phyloP scores from a whole-genome alignment of 2,113 vertebrate species.

The Tychaedon coryphoeus region DNA sequence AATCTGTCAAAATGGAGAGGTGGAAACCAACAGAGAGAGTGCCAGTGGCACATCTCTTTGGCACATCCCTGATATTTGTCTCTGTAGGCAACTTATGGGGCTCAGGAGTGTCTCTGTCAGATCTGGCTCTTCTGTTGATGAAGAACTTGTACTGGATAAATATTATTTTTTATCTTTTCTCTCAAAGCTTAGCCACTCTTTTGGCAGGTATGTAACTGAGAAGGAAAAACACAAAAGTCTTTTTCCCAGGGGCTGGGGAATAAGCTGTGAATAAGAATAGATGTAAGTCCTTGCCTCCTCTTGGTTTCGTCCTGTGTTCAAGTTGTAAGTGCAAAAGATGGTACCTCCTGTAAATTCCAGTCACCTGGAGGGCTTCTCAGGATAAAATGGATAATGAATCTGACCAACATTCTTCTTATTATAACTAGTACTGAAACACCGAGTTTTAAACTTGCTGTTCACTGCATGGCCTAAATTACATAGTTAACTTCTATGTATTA shows the following conservation, averaged over 20 bases:
- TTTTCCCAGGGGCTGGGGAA: neutral
- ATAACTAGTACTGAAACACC: neutral
- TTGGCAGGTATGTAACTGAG: neutral
- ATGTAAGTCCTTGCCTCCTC: neutral
- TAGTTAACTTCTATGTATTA: neutral
- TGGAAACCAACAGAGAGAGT: neutral
- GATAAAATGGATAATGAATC: neutral
- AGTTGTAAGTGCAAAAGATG: neutral
- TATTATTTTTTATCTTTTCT: neutral
- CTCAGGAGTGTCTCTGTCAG: neutral
- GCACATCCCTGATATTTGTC: accelerated
- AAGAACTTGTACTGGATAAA: neutral
- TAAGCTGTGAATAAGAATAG: neutral
- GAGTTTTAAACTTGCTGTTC: neutral
- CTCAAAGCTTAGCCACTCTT: neutral
- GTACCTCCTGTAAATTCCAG: neutral
- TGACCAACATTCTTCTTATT: neutral
- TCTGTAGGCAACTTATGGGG: neutral
- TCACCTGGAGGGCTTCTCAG: neutral
- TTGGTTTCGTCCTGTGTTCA: neutral
- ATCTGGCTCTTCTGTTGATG: neutral
- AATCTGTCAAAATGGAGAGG: neutral
- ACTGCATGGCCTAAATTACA: neutral
- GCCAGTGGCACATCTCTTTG: accelerated
- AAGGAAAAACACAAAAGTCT: neutral